Evolutionary conservation across 1,140 invertebrate species (phyloP).

Genomic region (Helicoverpa zea): DNA sequence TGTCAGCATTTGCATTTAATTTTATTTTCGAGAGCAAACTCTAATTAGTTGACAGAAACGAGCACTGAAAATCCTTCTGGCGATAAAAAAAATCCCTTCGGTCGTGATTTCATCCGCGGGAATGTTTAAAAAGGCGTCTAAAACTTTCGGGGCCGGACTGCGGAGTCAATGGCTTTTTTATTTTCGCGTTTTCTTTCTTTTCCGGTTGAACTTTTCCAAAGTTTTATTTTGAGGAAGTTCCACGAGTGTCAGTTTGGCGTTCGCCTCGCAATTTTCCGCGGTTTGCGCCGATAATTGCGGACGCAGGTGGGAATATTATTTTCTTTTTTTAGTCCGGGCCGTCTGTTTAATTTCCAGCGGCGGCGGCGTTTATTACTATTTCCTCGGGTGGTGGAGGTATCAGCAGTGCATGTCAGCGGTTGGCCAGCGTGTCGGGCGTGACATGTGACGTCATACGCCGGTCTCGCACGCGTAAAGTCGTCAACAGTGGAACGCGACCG

Average conservation of each 20-base stretch:
- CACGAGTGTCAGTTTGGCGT: constrained; percentile 83
- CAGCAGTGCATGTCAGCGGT: constrained; percentile 8
- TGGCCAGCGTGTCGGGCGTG: constrained; percentile 33
- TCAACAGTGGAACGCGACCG: constrained; percentile 42
- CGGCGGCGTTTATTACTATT: constrained; percentile 53
- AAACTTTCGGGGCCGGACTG: constrained; percentile 79
- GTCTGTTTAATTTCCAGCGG: constrained; percentile 49
- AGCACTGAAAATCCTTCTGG: constrained; percentile 68
- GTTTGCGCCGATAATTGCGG: constrained; percentile 82
- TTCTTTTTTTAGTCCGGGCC: constrained; percentile 58
- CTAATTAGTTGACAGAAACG: constrained; percentile 79
- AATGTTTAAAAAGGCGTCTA: constrained; percentile 76
- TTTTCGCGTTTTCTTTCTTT: constrained; percentile 83
- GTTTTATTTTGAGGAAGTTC: constrained; percentile 83
- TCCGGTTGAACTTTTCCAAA: constrained; percentile 84
- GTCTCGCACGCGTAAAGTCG: constrained; percentile 22
- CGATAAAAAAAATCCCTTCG: constrained; percentile 68
- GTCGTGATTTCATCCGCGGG: constrained; percentile 72
- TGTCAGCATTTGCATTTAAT: constrained; percentile 53
- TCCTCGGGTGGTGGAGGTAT: constrained; percentile 17
- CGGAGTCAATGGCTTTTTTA: constrained; percentile 85
- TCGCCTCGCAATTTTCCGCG: constrained; percentile 82
- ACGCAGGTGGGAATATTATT: constrained; percentile 76
- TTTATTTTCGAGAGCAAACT: constrained; percentile 65
- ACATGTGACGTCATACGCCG: constrained; percentile 37